Percentiles rank a stretch among this genome's conserved stretches.
Evolutionary conservation across 2,797 vertebrate species (phyloP).

Genomic region (Lindbergichthys nudifrons): DNA sequence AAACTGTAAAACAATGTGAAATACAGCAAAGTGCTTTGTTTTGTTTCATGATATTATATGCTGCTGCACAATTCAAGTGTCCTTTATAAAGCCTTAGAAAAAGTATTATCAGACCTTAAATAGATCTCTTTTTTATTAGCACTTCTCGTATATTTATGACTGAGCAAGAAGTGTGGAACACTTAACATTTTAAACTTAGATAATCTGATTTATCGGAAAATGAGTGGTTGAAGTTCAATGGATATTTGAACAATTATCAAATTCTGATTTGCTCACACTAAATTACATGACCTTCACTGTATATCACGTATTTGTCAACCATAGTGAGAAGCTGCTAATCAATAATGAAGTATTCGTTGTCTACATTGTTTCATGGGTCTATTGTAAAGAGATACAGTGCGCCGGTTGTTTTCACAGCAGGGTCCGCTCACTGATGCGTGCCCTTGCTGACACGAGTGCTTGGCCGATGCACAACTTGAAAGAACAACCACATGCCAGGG

Average conservation of each 20-base stretch:
- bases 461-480: slow-evolving; percentile 41
- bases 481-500: slow-evolving; percentile 37
- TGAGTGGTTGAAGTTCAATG: background rate
- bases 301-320: background rate
- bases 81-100: background rate
- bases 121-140: background rate
- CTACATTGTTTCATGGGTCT: background rate
- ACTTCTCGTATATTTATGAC: background rate
- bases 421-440: slow-evolving; percentile 25
- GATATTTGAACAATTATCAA: background rate
- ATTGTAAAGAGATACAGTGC: background rate
- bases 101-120: background rate
- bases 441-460: slow-evolving; percentile 30
- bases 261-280: background rate
- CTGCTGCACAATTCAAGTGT: background rate
- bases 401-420: slow-evolving; percentile 13
- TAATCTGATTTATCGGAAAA: background rate
- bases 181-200: background rate
- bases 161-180: background rate
- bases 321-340: background rate
- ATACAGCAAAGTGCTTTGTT: background rate
- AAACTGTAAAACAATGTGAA: background rate
- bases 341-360: slow-evolving; percentile 11
- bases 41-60: background rate
- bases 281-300: background rate